Conservation (phyloP, 1,140 invertebrate species). For the Aphelenchoides besseyi region DNA sequence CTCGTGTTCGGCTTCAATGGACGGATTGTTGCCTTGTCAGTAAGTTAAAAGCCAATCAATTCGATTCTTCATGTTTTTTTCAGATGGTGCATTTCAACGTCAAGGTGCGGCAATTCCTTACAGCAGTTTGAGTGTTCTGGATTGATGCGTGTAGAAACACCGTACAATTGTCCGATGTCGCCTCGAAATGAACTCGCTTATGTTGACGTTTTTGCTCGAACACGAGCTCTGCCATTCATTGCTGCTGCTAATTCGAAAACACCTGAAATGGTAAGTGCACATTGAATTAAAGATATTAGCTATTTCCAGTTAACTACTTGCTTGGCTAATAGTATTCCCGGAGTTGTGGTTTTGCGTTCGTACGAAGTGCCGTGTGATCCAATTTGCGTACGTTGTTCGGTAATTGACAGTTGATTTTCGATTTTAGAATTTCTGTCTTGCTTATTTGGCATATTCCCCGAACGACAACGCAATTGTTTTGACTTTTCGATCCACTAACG, state of each 20-base stretch:
- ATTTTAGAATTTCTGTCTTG: constrained; percentile 39
- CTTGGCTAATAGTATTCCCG: constrained; percentile 40
- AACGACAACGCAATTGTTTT: constrained; percentile 41
- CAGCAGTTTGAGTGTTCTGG: background rate
- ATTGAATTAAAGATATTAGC: no score
- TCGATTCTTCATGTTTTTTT: background rate
- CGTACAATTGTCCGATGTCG: constrained; percentile 40
- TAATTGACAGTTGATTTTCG: constrained; percentile 10
- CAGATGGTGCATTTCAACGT: background rate
- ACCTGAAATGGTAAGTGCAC: constrained; percentile 32
- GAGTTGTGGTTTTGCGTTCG: constrained; percentile 25
- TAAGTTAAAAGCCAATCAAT: no score
- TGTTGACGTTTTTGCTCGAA: constrained; percentile 42
- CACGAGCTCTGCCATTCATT: constrained; percentile 41
- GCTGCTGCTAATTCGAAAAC: constrained; percentile 44
- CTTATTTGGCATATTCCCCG: constrained; percentile 44
- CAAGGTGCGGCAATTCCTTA: background rate
- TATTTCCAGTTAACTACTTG: constrained; percentile 36
- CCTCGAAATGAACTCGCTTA: constrained; percentile 24
- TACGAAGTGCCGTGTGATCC: constrained; percentile 41
- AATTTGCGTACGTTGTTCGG: constrained; percentile 25
- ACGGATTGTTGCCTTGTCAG: constrained; percentile 12
- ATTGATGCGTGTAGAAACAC: constrained; percentile 17
- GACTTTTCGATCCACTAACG: constrained; percentile 43
- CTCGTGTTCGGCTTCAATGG: background rate